Base-by-base conservation (phyloP, 2,113 vertebrate species). In the Montifringilla adamsi region DNA sequence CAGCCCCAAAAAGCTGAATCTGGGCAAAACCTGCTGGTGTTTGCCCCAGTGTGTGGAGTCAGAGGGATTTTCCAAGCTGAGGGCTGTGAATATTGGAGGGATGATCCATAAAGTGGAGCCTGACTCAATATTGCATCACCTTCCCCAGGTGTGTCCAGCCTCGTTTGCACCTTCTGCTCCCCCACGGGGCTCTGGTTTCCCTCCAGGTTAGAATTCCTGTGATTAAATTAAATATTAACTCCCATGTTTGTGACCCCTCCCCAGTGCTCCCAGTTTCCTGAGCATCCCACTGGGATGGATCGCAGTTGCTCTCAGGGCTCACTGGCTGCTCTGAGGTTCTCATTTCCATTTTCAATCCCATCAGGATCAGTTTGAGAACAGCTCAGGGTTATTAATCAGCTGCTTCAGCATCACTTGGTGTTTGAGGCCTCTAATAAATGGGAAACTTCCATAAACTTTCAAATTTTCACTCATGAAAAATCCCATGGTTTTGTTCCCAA, bases 101-200 rank as follows among this genome's bases (percentile, higher is more conserved):
- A 53, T 72, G 31, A 28, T 75, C 84, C 92, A 49, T 15, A 3
- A n/a, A 62, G 12, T 3, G 37, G 56, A 89, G 78, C 18, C 14
- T 97, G 97, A 96, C 81, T 97, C 94, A 91, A 35, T 8, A 37
- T 89, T 63, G 89, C 90, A 77, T 96, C 96, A 96, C 87, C 93
- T 91, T 56, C 27, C 85, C 77, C 17, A 84, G 84, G 56, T 78
- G 74, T 70, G 74, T 37, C 56, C 74, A 13, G 64, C 74, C 56
- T 28, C 9, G 9, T n/a, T 39, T 30, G 86, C 58, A 33, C 66
- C 69, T 13, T 19, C 27, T 26, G 3, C n/a, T 59, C 33, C 2
- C 8, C 52, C 22, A 5, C 35, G 1, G 11, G 3, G 13, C 24
- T 78, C 72, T 64, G 19, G 0, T 56, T 79, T 77, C 80, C 77